phyloP scores from a whole-genome alignment of 2,797 vertebrate species.

The Pangasius larnaudii region DNA sequence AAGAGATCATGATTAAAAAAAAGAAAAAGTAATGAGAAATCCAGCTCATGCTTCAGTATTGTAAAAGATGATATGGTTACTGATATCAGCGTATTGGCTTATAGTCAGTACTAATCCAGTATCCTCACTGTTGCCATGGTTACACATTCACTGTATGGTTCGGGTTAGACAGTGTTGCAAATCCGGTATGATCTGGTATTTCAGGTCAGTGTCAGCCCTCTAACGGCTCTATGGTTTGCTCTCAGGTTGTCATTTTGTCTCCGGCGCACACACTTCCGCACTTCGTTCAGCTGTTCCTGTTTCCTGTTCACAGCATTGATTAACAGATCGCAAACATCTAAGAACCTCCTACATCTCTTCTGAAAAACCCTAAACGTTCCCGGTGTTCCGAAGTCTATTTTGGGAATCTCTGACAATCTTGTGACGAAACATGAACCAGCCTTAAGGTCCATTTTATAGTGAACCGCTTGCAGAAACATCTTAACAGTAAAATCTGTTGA shows the following conservation, averaged over 20 bases:
- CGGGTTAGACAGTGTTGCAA: neutral
- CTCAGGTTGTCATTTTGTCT: neutral
- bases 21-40: neutral
- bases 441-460: neutral
- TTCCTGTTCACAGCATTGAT: neutral
- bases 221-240: neutral
- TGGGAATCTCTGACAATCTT: neutral
- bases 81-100: no score
- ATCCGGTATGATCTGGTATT: neutral
- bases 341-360: neutral
- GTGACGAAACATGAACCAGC: neutral
- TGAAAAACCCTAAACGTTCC: neutral
- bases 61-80: neutral
- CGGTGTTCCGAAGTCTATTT: neutral
- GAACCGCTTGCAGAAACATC: neutral
- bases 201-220: neutral
- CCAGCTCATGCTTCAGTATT: neutral
- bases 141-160: neutral
- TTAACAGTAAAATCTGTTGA: neutral
- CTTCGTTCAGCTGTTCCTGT: neutral
- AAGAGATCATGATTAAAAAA: neutral
- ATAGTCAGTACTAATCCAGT: neutral
- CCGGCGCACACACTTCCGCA: neutral
- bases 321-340: neutral
- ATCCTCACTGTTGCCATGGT: conserved; percentile 1